Conservation (phyloP, 2,113 vertebrate genomes). For the Gopherus flavomarginatus region DNA sequence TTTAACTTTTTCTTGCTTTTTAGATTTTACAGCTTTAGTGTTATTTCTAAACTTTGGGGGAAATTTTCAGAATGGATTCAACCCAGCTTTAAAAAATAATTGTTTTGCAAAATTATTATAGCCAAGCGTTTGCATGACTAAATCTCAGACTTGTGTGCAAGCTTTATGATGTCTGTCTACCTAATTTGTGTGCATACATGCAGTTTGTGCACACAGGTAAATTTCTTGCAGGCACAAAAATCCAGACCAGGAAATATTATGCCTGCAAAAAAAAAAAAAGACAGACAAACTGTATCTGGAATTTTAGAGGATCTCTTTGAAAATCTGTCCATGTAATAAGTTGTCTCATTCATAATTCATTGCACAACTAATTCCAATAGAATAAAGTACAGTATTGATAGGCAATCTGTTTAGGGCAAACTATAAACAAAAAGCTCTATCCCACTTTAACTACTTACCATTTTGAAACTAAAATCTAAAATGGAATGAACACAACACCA, state of each 20-base stretch:
- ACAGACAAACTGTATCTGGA: not conserved
- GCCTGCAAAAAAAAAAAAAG: not conserved
- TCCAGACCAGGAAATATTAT: not conserved
- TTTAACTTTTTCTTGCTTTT: not conserved
- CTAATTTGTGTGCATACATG: not conserved
- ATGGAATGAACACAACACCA: not conserved
- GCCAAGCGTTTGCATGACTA: not conserved
- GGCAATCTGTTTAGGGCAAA: not conserved
- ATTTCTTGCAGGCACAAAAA: not conserved
- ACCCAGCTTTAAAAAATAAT: not conserved
- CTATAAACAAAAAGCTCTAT: not conserved
- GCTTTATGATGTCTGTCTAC: not conserved
- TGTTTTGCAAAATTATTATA: not conserved
- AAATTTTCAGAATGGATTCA: not conserved
- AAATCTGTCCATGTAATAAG: not conserved
- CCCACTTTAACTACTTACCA: not conserved
- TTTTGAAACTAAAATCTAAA: not conserved
- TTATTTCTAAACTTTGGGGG: not conserved
- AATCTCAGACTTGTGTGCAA: not conserved
- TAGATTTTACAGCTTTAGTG: not conserved
- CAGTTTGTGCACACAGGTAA: not conserved
- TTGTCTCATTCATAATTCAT: not conserved
- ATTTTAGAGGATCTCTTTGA: not conserved
- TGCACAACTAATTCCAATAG: not conserved
- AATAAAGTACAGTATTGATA: not conserved